Percentiles rank a stretch among this genome's conserved stretches.
phyloP scores from a whole-genome alignment of 2,888 invertebrate species.

The Drosophila mercatorum region DNA sequence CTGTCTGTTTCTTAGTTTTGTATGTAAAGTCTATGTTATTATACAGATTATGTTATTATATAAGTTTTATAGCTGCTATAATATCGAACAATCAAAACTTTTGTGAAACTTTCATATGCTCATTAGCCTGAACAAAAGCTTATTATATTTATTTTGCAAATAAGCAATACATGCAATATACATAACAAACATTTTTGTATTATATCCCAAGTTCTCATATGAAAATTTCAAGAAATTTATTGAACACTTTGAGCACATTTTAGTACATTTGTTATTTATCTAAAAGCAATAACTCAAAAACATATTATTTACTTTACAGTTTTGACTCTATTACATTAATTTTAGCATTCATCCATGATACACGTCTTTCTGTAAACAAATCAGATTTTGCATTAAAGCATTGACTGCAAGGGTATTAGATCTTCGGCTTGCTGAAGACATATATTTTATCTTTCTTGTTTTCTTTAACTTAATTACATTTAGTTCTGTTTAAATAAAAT shows the following conservation, averaged over 20 bases:
- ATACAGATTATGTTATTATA: neutral
- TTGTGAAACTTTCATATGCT: neutral
- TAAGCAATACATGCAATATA: neutral
- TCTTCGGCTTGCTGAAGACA: neutral
- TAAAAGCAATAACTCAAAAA: too few species aligned
- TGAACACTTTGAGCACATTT: too few species aligned
- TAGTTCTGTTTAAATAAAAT: neutral
- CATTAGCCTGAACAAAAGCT: neutral
- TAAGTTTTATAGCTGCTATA: neutral
- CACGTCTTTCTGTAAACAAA: neutral
- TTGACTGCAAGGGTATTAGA: neutral
- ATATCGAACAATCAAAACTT: neutral
- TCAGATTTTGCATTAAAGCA: neutral
- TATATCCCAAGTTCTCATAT: neutral
- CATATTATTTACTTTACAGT: neutral
- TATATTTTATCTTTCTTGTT: neutral
- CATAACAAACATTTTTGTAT: neutral
- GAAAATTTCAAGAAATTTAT: neutral
- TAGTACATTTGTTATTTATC: too few species aligned
- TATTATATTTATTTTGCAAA: neutral
- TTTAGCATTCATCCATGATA: neutral
- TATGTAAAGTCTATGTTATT: neutral
- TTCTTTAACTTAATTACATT: neutral
- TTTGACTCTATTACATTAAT: neutral
- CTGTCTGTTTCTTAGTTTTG: neutral